Percentiles rank a stretch among this genome's conserved stretches.
Conservation (phyloP, 2,888 invertebrate genomes). For the Tortricodes alternella region DNA sequence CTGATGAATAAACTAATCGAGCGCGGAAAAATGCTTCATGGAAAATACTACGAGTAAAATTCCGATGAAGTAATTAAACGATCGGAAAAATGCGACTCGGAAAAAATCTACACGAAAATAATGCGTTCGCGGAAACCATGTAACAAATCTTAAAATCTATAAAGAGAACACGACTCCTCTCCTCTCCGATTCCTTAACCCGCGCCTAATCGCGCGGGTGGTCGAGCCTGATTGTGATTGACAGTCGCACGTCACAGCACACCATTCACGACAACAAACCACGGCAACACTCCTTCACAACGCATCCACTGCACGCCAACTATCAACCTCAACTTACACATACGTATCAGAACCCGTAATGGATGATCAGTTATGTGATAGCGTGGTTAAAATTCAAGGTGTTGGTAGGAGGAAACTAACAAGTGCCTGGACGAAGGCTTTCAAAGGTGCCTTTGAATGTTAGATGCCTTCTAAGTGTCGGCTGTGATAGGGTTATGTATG, state of each 20-base stretch:
- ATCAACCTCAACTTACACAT: not conserved
- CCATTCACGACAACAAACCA: conserved; percentile 16
- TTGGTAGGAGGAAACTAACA: conserved; percentile 11
- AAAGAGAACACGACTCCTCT: conserved; percentile 1
- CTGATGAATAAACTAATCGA: no score
- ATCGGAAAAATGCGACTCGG: no score
- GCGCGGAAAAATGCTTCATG: no score
- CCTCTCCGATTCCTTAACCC: conserved; percentile 10
- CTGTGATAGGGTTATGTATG: conserved; percentile 28
- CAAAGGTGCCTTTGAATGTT: conserved; percentile 19
- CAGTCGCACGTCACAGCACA: conserved; percentile 35
- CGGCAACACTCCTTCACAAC: not conserved
- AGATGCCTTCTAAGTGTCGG: conserved; percentile 19
- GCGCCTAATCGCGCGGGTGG: conserved; percentile 38
- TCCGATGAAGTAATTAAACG: no score
- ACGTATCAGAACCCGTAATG: not conserved
- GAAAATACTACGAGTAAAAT: no score
- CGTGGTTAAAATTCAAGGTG: not conserved
- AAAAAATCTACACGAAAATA: no score
- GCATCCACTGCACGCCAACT: not conserved
- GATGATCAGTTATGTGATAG: not conserved
- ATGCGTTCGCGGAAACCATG: no score
- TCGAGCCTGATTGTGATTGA: conserved; percentile 39
- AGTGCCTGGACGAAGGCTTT: conserved; percentile 27
- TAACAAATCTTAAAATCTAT: not conserved